Evolutionary conservation across 2,888 invertebrate species (phyloP).

Genomic region (Acanthosepion esculentum): DNA sequence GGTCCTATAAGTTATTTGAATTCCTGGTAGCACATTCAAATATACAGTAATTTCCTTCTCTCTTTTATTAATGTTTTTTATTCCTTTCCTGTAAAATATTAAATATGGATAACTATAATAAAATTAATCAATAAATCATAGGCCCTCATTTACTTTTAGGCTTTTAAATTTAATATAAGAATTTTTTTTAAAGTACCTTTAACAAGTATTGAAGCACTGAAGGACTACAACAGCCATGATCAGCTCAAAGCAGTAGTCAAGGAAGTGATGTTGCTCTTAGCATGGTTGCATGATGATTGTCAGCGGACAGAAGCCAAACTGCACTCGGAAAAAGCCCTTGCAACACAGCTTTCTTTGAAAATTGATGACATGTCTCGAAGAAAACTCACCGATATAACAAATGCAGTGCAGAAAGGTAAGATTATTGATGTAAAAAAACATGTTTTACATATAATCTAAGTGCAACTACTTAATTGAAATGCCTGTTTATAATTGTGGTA

Average conservation of each 20-base stretch:
- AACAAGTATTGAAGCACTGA: not conserved
- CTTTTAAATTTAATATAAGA: not conserved
- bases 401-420: not conserved
- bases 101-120: not conserved
- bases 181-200: not conserved
- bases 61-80: no score
- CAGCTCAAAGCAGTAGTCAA: not conserved
- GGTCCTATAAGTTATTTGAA: no score
- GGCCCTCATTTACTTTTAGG: not conserved
- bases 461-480: no score
- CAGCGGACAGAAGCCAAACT: not conserved
- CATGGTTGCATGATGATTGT: slow-evolving; percentile 8
- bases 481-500: no score
- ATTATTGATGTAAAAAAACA: not conserved
- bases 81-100: no score
- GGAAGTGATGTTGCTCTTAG: not conserved
- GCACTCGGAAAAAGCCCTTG: not conserved
- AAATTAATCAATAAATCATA: not conserved
- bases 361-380: not conserved
- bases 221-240: not conserved
- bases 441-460: no score
- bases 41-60: no score
- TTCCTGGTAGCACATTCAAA: no score
- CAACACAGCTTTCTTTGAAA: not conserved
- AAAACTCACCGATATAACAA: not conserved